phyloP scores from a whole-genome alignment of 1,140 invertebrate genomes.

The Caenorhabditis tropicalis region DNA sequence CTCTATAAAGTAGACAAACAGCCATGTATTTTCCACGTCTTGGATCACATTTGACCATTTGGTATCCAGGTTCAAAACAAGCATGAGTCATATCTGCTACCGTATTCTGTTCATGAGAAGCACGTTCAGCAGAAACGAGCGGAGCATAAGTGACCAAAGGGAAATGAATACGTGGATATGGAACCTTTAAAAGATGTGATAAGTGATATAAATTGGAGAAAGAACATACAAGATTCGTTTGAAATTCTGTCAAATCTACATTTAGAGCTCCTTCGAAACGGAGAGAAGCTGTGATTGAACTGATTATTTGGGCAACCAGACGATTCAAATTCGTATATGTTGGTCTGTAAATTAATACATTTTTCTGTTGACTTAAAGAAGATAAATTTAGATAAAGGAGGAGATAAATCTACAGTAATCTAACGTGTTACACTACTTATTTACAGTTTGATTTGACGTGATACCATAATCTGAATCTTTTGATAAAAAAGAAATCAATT shows the following conservation, averaged over 20 bases:
- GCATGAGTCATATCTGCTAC: slow-evolving; percentile 83
- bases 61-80: slow-evolving; percentile 83
- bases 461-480: neutral
- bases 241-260: slow-evolving; percentile 61
- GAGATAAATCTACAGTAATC: too few species aligned
- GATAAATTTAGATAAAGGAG: too few species aligned
- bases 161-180: slow-evolving; percentile 75
- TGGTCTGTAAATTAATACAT: slow-evolving; percentile 74
- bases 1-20: slow-evolving; percentile 83
- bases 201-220: slow-evolving; percentile 60
- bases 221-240: slow-evolving; percentile 74
- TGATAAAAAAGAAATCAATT: neutral
- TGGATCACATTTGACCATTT: slow-evolving; percentile 80
- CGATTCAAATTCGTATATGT: slow-evolving; percentile 83
- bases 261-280: slow-evolving; percentile 62
- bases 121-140: slow-evolving; percentile 83
- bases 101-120: slow-evolving; percentile 79
- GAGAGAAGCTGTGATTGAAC: slow-evolving; percentile 71
- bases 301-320: slow-evolving; percentile 80
- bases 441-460: too few species aligned
- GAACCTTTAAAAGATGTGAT: slow-evolving; percentile 76
- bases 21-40: slow-evolving; percentile 78
- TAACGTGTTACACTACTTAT: too few species aligned
- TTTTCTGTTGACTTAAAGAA: too few species aligned
- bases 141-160: slow-evolving; percentile 66